Evolutionary conservation across 2,113 vertebrate genomes (phyloP), one percentile per base, ranked within the genome.

Genomic region (Pithys albifrons): DNA sequence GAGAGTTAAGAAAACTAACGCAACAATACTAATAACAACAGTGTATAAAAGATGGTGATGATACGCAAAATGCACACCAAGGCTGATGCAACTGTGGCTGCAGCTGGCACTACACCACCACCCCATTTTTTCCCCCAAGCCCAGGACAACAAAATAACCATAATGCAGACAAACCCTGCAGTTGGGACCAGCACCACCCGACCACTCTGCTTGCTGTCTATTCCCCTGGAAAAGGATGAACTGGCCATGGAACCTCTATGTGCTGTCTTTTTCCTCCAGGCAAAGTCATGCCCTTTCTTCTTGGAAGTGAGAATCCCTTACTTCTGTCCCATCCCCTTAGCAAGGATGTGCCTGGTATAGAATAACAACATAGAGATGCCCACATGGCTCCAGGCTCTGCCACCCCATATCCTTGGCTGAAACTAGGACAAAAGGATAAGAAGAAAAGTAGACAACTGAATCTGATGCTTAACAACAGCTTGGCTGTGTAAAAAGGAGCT

Each of bases 51-150:
- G 16, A 45, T 35, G 19, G 22, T 57, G 52, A 45, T 45, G 28
- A 45, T 9, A 16, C 3, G 18, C 41, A 22, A 74, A 74, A 58
- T 58, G 9, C 33, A 35, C 31, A 28, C 31, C 14, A 55, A 45
- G 39, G n/a, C 54, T 1, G 6, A 28, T 1, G 5, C 16, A 52
- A 69, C 6, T 6, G 13, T 25, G 24, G 35, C 66, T 2, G 2
- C 25, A 51, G 66, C 25, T 1, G 1, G 9, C 49, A 25, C n/a
- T 19, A 37, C 7, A 25, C n/a, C 46, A 37, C 18, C 9, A 11
- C 25, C 15, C 33, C 24, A 27, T 16, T 55, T 62, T n/a, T 70
- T 10, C 37, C 3, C n/a, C 18, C 28, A n/a, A 10, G 12, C 52
- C 9, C 74, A 54, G 39, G 48, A n/a, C 8, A 64, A 24, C 4